Conservation (phyloP, 2,797 vertebrate species). For the Moxostoma hubbsi region DNA sequence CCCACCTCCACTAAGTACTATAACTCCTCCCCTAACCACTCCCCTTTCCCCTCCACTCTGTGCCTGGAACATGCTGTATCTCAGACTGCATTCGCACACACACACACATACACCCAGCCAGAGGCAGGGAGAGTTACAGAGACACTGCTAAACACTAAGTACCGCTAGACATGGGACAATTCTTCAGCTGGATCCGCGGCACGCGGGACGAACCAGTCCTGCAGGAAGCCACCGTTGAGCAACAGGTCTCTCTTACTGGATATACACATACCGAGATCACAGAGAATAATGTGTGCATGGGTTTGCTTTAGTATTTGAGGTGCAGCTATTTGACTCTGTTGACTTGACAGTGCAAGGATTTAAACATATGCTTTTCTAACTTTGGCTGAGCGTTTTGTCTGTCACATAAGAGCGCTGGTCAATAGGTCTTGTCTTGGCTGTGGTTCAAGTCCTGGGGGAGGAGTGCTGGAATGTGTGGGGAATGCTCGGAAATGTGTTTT, state of each 20-base stretch:
- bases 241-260: conserved; percentile 69
- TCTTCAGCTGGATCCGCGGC: conserved; percentile 79
- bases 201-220: conserved; percentile 63
- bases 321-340: neutral
- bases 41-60: conserved; percentile 37
- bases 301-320: neutral
- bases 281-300: neutral
- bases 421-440: too few relatives aligned
- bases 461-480: conserved; percentile 52
- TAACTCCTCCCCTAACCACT: conserved; percentile 12
- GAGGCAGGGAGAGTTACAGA: conserved; percentile 60
- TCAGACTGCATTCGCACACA: conserved; percentile 28
- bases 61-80: conserved; percentile 72
- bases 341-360: neutral
- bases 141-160: conserved; percentile 26
- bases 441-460: conserved; percentile 24
- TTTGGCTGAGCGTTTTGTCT: neutral
- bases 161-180: conserved; percentile 76
- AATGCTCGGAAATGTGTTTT: conserved; percentile 37
- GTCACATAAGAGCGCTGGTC: too few relatives aligned
- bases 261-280: conserved; percentile 30
- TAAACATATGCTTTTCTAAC: conserved; percentile 11
- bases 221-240: conserved; percentile 75
- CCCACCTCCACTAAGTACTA: conserved; percentile 8
- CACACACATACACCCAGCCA: neutral